These are phyloP conservation scores for Orchesella cincta DNA, from an alignment of 1,140 invertebrate species.

Conservation along the genomic window DNA sequence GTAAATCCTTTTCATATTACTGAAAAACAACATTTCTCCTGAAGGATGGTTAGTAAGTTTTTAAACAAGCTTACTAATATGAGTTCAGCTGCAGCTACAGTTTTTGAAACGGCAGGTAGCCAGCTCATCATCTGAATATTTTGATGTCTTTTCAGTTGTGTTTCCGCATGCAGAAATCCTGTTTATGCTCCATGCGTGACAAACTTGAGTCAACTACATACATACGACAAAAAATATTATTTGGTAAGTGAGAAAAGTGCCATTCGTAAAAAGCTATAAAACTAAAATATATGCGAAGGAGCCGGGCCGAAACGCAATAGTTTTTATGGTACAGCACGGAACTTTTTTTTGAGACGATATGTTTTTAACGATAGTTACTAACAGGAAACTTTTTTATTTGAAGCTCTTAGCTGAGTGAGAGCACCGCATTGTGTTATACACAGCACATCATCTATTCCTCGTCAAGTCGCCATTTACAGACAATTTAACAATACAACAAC, in stretches of 20 bases:
- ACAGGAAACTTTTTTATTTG: too few relatives aligned
- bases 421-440: neutral
- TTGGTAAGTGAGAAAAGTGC: neutral
- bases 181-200: conserved; percentile 4
- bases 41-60: too few relatives aligned
- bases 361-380: too few relatives aligned
- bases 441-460: neutral
- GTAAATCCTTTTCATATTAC: too few relatives aligned
- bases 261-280: too few relatives aligned
- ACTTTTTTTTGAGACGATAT: neutral
- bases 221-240: neutral
- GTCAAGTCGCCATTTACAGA: neutral
- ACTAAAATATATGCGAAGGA: neutral
- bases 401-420: too few relatives aligned
- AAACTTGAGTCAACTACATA: neutral
- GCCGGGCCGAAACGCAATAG: too few relatives aligned
- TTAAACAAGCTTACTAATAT: too few relatives aligned
- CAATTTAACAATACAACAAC: neutral
- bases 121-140: too few relatives aligned
- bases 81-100: too few relatives aligned
- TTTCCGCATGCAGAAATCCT: conserved; percentile 2
- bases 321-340: neutral
- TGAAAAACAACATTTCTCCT: too few relatives aligned
- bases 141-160: neutral
- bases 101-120: too few relatives aligned